Evolutionary conservation across 1,140 invertebrate genomes (phyloP).

Genomic region (Ceratosolen fusciceps): DNA sequence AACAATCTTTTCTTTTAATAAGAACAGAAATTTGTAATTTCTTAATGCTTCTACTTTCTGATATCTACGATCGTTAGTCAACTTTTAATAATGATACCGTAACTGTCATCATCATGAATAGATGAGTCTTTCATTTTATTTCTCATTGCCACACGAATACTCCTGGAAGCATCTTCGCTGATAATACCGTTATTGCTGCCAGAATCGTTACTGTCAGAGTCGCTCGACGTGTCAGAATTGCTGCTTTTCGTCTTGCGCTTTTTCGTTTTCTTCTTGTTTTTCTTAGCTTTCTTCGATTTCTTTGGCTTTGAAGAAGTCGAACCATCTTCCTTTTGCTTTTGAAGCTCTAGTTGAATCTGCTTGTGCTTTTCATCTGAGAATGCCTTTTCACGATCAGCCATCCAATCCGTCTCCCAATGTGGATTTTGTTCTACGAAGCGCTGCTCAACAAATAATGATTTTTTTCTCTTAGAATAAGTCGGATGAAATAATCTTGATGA

Average conservation of each 20-base stretch:
- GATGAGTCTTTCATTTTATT: slow-evolving; percentile 73
- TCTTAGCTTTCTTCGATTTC: slow-evolving; percentile 74
- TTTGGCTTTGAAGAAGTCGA: slow-evolving; percentile 56
- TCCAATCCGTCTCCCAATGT: slow-evolving; percentile 88
- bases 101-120: slow-evolving; percentile 25
- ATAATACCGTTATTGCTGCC: slow-evolving; percentile 45
- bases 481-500: no score
- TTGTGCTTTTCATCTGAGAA: slow-evolving; percentile 72
- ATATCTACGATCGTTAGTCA: no score
- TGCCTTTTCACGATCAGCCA: slow-evolving; percentile 83
- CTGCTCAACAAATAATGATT: slow-evolving; percentile 67
- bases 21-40: not conserved
- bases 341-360: slow-evolving; percentile 66
- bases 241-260: slow-evolving; percentile 72
- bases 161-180: slow-evolving; percentile 71
- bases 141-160: slow-evolving; percentile 79
- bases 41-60: no score
- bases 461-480: no score
- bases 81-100: no score
- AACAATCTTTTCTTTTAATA: no score
- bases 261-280: slow-evolving; percentile 75
- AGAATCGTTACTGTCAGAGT: slow-evolving; percentile 70
- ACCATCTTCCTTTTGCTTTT: slow-evolving; percentile 69
- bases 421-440: slow-evolving; percentile 85
- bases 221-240: slow-evolving; percentile 69